These are phyloP conservation scores for Melanocharis versteri DNA, from an alignment of 2,113 vertebrate genomes.

Conservation along the genomic window DNA sequence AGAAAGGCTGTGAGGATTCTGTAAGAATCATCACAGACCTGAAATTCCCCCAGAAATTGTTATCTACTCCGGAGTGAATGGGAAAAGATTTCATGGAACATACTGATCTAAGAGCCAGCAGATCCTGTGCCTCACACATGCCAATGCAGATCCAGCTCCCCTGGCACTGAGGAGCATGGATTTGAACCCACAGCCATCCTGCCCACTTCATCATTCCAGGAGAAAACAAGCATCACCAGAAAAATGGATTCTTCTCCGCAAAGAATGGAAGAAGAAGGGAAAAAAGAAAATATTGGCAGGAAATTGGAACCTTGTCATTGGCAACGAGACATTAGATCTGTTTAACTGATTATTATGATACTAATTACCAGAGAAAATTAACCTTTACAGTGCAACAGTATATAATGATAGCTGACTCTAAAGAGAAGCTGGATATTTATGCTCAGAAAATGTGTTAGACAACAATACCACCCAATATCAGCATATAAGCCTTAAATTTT, in stretches of 20 bases:
- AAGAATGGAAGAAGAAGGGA: not conserved
- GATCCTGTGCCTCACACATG: not conserved
- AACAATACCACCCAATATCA: not conserved
- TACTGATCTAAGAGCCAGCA: not conserved
- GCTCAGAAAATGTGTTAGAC: not conserved
- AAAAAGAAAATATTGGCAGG: not conserved
- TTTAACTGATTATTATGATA: not conserved
- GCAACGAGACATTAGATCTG: not conserved
- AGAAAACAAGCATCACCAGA: not conserved
- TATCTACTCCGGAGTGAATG: not conserved
- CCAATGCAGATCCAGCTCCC: not conserved
- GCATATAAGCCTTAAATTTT: not conserved
- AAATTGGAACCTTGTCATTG: not conserved
- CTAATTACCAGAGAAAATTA: not conserved
- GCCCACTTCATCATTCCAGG: not conserved
- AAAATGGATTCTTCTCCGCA: not conserved
- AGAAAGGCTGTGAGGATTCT: not conserved
- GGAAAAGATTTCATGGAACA: not conserved
- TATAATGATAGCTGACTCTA: not conserved
- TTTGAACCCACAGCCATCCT: not conserved
- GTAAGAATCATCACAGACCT: not conserved
- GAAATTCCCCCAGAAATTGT: not conserved
- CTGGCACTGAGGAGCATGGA: not conserved
- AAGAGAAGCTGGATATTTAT: not conserved
- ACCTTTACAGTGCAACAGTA: not conserved